Evolutionary conservation across 2,888 invertebrate genomes (phyloP), one percentile per base, ranked within the genome.

Genomic region (Tenthredo mesomela): DNA sequence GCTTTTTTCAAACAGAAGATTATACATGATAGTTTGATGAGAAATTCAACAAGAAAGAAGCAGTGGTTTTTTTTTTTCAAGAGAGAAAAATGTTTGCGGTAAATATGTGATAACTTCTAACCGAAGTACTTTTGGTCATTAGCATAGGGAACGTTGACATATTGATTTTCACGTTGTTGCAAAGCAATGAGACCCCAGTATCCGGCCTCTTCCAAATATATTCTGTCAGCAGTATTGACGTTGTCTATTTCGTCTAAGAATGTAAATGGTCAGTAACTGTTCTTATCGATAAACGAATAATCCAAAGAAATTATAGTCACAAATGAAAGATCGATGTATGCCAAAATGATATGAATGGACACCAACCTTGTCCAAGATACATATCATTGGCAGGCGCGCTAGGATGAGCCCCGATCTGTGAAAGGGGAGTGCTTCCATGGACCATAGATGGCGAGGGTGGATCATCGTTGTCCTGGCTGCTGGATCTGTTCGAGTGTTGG

Each of bases 391-490:
- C 94, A 65, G 95, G 94, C 75, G 95, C 95, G 88, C 96, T 95
- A 75, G 96, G 93, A 89, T 95, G 96, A 85, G 96, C 96, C 85
- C 98, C 98, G 89, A 98, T 98, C 93, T 97, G 97, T 73, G 97
- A 97, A 84, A 98, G 95, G 0, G 98, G 97, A 83, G 98, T 98
- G 88, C 97, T 97, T 61, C 98, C 98, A 92, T 97, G 97, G 83
- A 98, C 96, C 88, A 96, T 92, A 50, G 93, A 92, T 61, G 94
- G 93, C 85, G 94, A 93, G 71, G 93, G 90, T 61, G 92, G 91
- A 88, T 92, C 91, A 84, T 92, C 92, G 77, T 90, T 91, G 86
- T 92, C 92, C 86, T 92, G 92, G 86, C 91, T 92, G 87, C 88
- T 91, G 84, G 92, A 91, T 90, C 91, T 90, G 87, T 89, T 88